Evolutionary conservation across 1,140 invertebrate genomes (phyloP), one percentile per base, ranked within the genome.

Genomic region (Lordiphosa mommai): DNA sequence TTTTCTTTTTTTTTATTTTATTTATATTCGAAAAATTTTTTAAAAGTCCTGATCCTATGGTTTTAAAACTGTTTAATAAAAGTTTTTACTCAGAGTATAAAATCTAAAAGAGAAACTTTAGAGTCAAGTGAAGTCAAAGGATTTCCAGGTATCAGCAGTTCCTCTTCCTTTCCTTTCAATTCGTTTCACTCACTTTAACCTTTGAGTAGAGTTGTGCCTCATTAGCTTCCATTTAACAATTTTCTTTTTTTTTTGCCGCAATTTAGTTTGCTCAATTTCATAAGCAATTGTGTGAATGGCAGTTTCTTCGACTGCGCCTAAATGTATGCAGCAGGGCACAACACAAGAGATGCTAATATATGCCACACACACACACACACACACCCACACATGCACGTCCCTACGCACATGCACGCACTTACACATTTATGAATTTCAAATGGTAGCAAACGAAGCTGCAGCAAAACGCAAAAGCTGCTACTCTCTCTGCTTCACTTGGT

Each of bases 211-310:
- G n/a, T n/a, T n/a, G n/a, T 38, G 63, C 33, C 65, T 80, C 74
- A 80, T 80, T 80, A 82, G 74, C 56, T 66, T n/a, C 52, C 50
- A 73, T 80, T 80, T 80, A 58, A 49, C 53, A 14, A 50, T 47
- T 29, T 33, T 29, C 46, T 33, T 50, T 48, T 49, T 34, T 27
- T 48, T 44, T 55, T 74, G 77, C 33, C 58, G 23, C 63, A 49
- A 80, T 80, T 80, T 80, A 68, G 74, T 80, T 82, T 82, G 71
- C 76, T 82, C 71, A 82, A 82, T 82, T 82, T 82, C 71, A 82
- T 82, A 82, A 76, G 76, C 76, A 76, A 82, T 82, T 82, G 76
- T 82, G 76, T 57, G 63, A 49, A 47, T 17, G 16, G 16, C 20
- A 5, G 32, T 50, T 47, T 27, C 34, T 51, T 51, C 49, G 34